Base-by-base conservation (phyloP, 2,113 vertebrate genomes). In the Condylura cristata region DNA sequence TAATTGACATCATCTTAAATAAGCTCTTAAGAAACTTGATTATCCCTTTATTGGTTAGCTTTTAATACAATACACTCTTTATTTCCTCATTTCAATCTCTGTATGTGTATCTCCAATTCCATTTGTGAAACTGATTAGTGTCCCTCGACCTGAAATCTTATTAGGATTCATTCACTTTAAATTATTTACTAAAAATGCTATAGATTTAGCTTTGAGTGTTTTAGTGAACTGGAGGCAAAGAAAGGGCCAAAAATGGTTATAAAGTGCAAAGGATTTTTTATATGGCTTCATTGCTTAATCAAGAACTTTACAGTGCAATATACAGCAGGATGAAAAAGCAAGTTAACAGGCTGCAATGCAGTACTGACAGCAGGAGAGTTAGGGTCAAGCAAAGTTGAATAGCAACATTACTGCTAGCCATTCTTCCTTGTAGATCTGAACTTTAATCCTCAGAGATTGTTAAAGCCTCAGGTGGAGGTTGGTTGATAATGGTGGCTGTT, bases 401-500 rank as follows among this genome's bases (percentile, higher is more conserved):
- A 44, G 28, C n/a, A 92, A 82, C 81, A 75, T 94, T 96, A 95
- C 48, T 86, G 48, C 85, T 95, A 90, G 85, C 89, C 97, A 93
- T 95, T 97, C 95, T 96, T 98, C 92, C 93, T 87, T 66, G 66
- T 94, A 97, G 94, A 96, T 97, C 91, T 95, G 90, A 97, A 66
- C 97, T 95, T 97, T 98, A 98, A 98, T 97, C 96, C 96, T 86
- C 92, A 89, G 96, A 97, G 96, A 97, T 48, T 96, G 94, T 91
- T 95, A 96, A 87, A 98, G 96, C 90, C 97, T 97, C 96, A 97
- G 97, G 97, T 97, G 97, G 93, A 97, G 94, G 96, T 71, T 98
- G 96, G 90, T 81, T 97, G 97, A 97, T 97, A 97, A 96, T 97
- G 94, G 97, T 96, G 97, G 95, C 96, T 98, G 95, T 98, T 98